Percentiles rank a stretch among this genome's conserved stretches.
phyloP scores from a whole-genome alignment of 2,113 vertebrate species.

The Microcebus ravelobensis region DNA sequence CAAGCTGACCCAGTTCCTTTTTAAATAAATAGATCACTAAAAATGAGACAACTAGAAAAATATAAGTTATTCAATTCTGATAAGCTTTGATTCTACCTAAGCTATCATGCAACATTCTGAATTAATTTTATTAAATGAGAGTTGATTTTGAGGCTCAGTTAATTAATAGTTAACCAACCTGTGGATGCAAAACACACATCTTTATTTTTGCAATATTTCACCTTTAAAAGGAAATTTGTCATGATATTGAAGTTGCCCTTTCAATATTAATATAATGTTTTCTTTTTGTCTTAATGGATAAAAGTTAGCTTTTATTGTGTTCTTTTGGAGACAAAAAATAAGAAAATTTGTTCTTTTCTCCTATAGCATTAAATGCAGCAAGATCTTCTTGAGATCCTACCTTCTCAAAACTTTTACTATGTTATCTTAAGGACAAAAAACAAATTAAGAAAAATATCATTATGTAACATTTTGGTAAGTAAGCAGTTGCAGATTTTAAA shows the following conservation, averaged over 20 bases:
- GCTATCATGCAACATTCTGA: not conserved
- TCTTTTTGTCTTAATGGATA: not conserved
- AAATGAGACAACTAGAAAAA: not conserved
- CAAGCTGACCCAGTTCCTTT: not conserved
- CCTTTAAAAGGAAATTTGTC: not conserved
- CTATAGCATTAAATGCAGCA: not conserved
- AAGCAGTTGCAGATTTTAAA: not conserved
- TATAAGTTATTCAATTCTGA: not conserved
- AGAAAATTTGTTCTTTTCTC: not conserved
- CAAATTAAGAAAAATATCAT: not conserved
- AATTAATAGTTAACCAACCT: not conserved
- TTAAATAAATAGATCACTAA: not conserved
- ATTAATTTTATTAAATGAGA: conserved; percentile 45
- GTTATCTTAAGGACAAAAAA: not conserved
- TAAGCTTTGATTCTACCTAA: conserved; percentile 4
- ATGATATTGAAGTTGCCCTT: not conserved
- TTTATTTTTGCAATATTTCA: conserved; percentile 23
- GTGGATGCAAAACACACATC: not conserved
- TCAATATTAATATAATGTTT: not conserved
- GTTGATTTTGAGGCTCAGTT: conserved; percentile 41
- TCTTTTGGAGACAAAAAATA: conserved; percentile 13
- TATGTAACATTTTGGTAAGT: not conserved
- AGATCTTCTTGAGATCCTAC: not conserved
- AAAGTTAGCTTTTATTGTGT: not conserved
- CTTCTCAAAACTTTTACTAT: conserved; percentile 10